These are phyloP conservation scores for Pterocles orientalis DNA, from an alignment of 2,113 vertebrate species.

Conservation along the genomic window DNA sequence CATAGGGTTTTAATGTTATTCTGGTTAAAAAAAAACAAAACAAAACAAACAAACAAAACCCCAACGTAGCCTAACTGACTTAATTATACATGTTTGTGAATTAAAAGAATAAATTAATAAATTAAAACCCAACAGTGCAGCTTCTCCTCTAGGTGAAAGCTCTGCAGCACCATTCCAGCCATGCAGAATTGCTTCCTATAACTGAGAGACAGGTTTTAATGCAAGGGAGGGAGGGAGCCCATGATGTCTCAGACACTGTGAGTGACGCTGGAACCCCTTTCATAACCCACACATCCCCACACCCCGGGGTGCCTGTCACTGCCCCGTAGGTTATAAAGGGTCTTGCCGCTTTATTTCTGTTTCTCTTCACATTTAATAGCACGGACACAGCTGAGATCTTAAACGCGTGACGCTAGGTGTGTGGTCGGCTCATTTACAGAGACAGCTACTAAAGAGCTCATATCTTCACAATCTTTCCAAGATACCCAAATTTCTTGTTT, in stretches of 20 bases:
- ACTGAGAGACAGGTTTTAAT: background rate
- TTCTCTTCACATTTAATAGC: conserved; percentile 39
- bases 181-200: background rate
- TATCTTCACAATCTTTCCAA: background rate
- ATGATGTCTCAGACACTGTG: fast-evolving
- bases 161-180: background rate
- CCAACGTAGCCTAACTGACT: too few species aligned
- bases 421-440: background rate
- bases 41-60: background rate
- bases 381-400: background rate
- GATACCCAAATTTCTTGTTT: conserved; percentile 14
- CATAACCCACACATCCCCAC: too few species aligned
- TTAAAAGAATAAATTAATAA: background rate
- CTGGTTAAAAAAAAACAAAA: background rate
- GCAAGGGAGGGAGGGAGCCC: background rate
- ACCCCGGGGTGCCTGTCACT: background rate
- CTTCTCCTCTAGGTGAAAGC: background rate
- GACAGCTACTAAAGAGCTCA: background rate
- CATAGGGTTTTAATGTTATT: background rate
- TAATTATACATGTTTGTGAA: background rate
- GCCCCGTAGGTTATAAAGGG: background rate
- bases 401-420: background rate
- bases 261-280: fast-evolving
- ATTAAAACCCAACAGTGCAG: background rate
- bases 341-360: conserved; percentile 32